Conservation (phyloP, 1,140 invertebrate genomes). For the Pectinophora gossypiella region DNA sequence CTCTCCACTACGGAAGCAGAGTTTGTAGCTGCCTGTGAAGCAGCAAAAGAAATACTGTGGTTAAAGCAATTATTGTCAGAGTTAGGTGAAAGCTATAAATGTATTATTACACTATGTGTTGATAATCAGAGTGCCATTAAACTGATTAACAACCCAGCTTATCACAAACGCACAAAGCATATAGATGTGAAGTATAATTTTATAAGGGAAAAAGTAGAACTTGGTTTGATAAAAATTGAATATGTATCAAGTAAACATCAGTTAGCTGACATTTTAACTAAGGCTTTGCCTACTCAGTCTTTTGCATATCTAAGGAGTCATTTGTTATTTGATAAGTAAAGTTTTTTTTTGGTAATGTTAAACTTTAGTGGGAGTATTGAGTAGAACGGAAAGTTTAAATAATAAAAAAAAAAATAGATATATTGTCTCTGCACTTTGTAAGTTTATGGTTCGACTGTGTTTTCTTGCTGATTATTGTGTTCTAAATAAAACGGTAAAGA, state of each 20-base stretch:
- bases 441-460: too few species aligned
- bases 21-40: conserved; percentile 19
- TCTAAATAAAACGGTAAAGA: too few species aligned
- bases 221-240: not conserved
- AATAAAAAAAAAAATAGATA: too few species aligned
- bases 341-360: not conserved
- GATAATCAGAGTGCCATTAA: not conserved
- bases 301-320: not conserved
- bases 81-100: not conserved
- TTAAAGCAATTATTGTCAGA: not conserved
- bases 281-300: not conserved
- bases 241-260: not conserved
- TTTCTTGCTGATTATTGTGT: too few species aligned
- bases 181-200: not conserved
- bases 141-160: not conserved
- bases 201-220: not conserved
- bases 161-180: not conserved
- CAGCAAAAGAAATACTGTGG: not conserved
- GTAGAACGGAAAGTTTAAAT: too few species aligned
- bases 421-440: too few species aligned
- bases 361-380: not conserved
- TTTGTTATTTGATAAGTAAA: not conserved
- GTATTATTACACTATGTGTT: not conserved
- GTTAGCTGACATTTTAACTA: conserved; percentile 19
- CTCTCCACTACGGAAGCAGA: conserved; percentile 25